Percentiles rank a stretch among this genome's conserved stretches.
These are phyloP conservation scores for Drosophila azteca DNA, from an alignment of 1,140 invertebrate genomes.

Conservation along the genomic window DNA sequence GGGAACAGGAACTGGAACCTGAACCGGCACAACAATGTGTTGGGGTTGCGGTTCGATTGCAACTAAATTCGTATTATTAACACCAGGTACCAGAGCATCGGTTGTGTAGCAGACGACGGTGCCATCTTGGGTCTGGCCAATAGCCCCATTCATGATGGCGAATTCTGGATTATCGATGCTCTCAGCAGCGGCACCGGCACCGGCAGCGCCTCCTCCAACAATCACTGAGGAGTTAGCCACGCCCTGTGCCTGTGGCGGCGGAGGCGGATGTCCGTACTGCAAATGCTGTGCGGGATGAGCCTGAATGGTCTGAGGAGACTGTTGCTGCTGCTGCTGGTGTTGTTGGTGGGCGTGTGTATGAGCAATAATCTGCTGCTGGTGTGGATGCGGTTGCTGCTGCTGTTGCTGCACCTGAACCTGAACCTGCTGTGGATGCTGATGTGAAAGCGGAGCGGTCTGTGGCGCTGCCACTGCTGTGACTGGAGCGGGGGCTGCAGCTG, in stretches of 20 bases:
- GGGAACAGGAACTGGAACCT: slow-evolving; percentile 44
- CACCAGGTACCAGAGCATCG: slow-evolving; percentile 73
- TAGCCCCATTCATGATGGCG: slow-evolving; percentile 82
- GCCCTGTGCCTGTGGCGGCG: slow-evolving; percentile 46
- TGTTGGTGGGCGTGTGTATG: slow-evolving; percentile 64
- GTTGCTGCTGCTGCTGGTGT: slow-evolving; percentile 60
- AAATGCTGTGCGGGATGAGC: slow-evolving; percentile 62
- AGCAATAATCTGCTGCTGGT: slow-evolving; percentile 59
- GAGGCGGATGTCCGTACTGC: slow-evolving; percentile 61
- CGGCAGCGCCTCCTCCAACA: slow-evolving; percentile 29
- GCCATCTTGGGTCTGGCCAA: slow-evolving; percentile 76
- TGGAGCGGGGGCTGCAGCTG: slow-evolving; percentile 57
- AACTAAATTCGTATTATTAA: slow-evolving; percentile 82
- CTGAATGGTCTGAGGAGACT: slow-evolving; percentile 19
- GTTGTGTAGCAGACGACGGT: slow-evolving; percentile 75
- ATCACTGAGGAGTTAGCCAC: slow-evolving; percentile 26
- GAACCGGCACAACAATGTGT: slow-evolving; percentile 60
- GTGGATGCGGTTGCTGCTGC: slow-evolving; percentile 49
- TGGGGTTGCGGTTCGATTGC: slow-evolving; percentile 70
- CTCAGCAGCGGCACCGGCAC: slow-evolving; percentile 42
- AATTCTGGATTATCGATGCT: slow-evolving; percentile 75
- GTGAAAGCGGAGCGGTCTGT: slow-evolving; percentile 30
- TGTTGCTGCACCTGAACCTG: slow-evolving; percentile 29
- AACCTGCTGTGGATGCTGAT: slow-evolving; percentile 42
- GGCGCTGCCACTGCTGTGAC: slow-evolving; percentile 47